These are phyloP conservation scores for Sphenopsis melanotis DNA, from an alignment of 2,797 vertebrate genomes.

Conservation along the genomic window DNA sequence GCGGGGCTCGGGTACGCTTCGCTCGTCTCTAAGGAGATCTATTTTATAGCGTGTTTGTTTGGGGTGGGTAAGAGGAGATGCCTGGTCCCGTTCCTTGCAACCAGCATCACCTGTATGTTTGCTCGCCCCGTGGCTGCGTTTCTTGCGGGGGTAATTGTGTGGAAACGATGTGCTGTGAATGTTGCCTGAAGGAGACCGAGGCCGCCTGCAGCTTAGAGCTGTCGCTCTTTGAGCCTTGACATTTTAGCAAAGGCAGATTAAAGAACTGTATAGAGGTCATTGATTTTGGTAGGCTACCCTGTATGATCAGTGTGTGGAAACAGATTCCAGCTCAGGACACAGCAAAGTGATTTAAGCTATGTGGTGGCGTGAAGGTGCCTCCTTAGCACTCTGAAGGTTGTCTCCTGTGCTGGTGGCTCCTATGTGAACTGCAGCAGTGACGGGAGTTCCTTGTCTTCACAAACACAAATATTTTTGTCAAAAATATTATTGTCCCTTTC, in stretches of 20 bases:
- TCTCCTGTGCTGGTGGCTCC: not conserved
- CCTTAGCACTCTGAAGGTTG: not conserved
- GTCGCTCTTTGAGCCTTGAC: fast-evolving
- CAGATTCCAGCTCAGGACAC: not conserved
- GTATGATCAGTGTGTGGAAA: fast-evolving
- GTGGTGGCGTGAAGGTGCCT: not conserved
- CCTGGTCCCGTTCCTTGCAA: fast-evolving
- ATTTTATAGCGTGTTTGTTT: fast-evolving
- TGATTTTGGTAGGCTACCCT: not conserved
- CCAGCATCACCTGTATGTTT: not conserved
- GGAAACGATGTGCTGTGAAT: fast-evolving
- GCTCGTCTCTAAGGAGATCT: fast-evolving
- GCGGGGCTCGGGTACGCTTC: fast-evolving
- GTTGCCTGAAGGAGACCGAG: not conserved
- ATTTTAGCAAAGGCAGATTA: not conserved
- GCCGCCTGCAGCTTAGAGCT: not conserved
- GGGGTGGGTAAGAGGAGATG: too few species aligned
- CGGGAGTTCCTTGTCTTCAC: not conserved
- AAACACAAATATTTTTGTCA: not conserved
- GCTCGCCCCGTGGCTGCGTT: not conserved
- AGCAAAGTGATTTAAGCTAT: not conserved
- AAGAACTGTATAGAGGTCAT: fast-evolving
- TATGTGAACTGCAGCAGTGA: not conserved
- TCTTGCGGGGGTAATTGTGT: too few species aligned
- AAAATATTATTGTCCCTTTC: not conserved